Conservation (phyloP, 2,113 vertebrate species). For the Psilopogon haemacephalus region DNA sequence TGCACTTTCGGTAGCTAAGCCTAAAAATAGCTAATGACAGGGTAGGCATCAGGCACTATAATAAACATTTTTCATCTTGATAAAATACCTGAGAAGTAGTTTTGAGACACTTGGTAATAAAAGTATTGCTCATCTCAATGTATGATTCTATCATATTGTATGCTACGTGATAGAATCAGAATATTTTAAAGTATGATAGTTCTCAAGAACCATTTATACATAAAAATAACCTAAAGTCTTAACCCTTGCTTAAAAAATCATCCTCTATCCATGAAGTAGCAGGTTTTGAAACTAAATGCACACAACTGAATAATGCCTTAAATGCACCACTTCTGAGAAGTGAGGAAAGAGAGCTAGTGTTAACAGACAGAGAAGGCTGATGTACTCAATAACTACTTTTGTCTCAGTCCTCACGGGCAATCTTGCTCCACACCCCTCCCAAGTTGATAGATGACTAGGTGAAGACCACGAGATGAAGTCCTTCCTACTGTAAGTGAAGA, state of each 20-base stretch:
- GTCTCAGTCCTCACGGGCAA: too few relatives aligned
- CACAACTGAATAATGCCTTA: too few relatives aligned
- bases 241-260: not conserved
- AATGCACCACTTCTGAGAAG: too few relatives aligned
- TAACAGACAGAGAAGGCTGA: too few relatives aligned
- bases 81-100: not conserved
- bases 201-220: not conserved
- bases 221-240: not conserved
- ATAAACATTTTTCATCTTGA: not conserved
- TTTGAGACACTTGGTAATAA: not conserved
- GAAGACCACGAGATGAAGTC: too few relatives aligned
- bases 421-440: too few relatives aligned
- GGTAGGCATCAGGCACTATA: rapidly evolving
- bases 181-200: not conserved
- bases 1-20: not conserved
- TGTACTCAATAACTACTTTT: too few relatives aligned
- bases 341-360: too few relatives aligned
- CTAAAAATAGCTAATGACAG: not conserved
- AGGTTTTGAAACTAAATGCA: not conserved
- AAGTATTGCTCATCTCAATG: not conserved
- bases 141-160: not conserved
- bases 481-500: too few relatives aligned
- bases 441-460: too few relatives aligned
- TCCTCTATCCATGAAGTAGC: not conserved
- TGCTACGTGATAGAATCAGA: not conserved